Conservation (phyloP, 2,797 vertebrate species). For the Knipowitschia caucasica region DNA sequence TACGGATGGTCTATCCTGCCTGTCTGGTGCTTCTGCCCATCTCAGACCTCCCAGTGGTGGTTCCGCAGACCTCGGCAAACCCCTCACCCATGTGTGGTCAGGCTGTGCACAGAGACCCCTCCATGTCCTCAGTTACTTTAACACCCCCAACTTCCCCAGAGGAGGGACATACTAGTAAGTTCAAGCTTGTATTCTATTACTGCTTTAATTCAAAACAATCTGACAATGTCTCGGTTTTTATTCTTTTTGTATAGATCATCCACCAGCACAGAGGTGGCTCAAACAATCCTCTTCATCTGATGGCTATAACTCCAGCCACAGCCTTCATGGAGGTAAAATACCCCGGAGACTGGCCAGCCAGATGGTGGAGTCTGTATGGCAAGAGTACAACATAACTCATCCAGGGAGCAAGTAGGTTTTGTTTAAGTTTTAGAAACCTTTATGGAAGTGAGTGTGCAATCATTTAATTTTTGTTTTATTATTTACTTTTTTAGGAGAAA, state of each 20-base stretch:
- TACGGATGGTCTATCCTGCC: constrained; percentile 93
- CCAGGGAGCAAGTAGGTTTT: constrained; percentile 86
- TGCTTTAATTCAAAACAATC: not conserved
- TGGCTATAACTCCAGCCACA: constrained; percentile 85
- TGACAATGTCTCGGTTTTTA: not conserved
- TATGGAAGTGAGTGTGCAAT: not conserved
- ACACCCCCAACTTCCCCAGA: constrained; percentile 93
- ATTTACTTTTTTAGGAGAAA: constrained; percentile 80
- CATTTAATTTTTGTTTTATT: too few species aligned
- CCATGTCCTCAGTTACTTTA: constrained; percentile 92
- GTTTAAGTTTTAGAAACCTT: not conserved
- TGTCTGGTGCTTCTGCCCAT: constrained; percentile 91
- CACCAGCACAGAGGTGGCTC: constrained; percentile 88
- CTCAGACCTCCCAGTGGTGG: constrained; percentile 84
- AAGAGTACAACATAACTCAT: constrained; percentile 93
- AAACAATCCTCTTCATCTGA: constrained; percentile 87
- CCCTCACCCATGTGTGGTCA: constrained; percentile 87
- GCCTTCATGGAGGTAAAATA: constrained; percentile 90
- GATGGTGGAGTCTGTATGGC: constrained; percentile 94
- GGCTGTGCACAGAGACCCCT: constrained; percentile 86
- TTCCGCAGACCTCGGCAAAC: constrained; percentile 81
- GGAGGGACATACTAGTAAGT: constrained; percentile 88
- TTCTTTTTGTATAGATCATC: constrained; percentile 77
- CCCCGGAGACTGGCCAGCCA: constrained; percentile 89
- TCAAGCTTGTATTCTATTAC: not conserved